Evolutionary conservation across 2,888 invertebrate genomes (phyloP).

Genomic region (Aradus depressus): DNA sequence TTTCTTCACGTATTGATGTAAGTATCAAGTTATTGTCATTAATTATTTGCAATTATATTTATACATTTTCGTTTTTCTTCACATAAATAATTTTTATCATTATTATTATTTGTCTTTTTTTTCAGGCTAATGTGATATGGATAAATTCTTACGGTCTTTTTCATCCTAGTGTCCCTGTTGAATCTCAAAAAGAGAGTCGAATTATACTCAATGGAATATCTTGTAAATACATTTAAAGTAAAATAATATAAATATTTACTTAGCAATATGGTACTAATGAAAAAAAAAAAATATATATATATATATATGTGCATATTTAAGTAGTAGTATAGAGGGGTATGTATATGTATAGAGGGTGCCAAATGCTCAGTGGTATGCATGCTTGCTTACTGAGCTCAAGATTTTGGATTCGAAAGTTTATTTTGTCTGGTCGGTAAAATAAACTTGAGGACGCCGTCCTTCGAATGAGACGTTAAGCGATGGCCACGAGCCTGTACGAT

Average conservation of each 20-base stretch:
- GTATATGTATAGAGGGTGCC: neutral
- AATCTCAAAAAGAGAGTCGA: slow-evolving; percentile 14
- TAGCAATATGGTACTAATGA: too few relatives aligned
- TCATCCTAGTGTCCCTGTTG: slow-evolving; percentile 11
- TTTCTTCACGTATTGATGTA: slow-evolving; percentile 15
- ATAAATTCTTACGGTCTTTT: slow-evolving; percentile 13
- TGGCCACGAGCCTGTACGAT: too few relatives aligned
- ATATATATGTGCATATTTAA: too few relatives aligned
- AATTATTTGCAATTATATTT: neutral
- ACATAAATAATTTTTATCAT: neutral
- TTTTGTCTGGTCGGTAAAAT: too few relatives aligned
- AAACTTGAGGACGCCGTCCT: too few relatives aligned
- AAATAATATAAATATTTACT: too few relatives aligned
- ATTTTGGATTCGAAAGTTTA: too few relatives aligned
- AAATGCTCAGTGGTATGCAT: too few relatives aligned
- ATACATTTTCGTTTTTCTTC: neutral
- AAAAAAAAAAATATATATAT: too few relatives aligned
- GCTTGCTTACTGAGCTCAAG: too few relatives aligned
- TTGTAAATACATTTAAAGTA: slow-evolving; percentile 7
- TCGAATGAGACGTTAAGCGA: too few relatives aligned
- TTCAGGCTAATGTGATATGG: slow-evolving; percentile 13
- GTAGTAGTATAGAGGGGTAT: too few relatives aligned
- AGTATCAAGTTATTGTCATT: neutral
- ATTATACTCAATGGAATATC: slow-evolving; percentile 13
- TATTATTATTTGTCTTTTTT: neutral